Evolutionary conservation across 2,113 vertebrate species (phyloP).

Genomic region (Psittacula cyanocephala): DNA sequence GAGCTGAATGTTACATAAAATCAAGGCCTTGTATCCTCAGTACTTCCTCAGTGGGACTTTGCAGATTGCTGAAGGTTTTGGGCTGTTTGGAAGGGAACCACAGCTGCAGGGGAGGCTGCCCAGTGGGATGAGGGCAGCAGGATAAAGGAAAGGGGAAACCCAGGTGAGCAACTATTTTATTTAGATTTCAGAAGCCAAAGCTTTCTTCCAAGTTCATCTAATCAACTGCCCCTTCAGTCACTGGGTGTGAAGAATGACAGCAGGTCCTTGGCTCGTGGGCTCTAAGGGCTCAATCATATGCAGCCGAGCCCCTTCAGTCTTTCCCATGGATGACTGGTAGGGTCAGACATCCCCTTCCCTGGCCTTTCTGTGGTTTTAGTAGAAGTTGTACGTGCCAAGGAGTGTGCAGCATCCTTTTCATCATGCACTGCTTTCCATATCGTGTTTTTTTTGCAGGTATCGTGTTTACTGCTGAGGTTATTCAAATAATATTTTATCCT

Average conservation of each 20-base stretch:
- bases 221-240: neutral
- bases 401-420: neutral
- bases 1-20: neutral
- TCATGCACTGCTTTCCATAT: neutral
- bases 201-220: neutral
- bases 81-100: neutral
- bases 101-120: neutral
- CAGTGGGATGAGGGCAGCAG: neutral
- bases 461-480: neutral
- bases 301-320: rapidly evolving
- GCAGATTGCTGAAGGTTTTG: neutral
- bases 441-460: neutral
- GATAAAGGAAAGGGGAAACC: neutral
- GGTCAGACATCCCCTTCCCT: neutral
- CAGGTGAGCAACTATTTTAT: neutral
- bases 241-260: no score
- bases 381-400: rapidly evolving
- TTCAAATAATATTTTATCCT: neutral
- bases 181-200: neutral
- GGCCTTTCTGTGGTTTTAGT: neutral
- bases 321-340: neutral
- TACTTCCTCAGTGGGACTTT: neutral
- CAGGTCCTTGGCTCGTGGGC: rapidly evolving
- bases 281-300: neutral
- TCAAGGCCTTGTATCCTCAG: neutral